A percentile compares a stretch with the other conserved stretches of the same genome.
These are phyloP conservation scores for Ctenopoma multispine DNA, from an alignment of 2,797 vertebrate genomes.

Conservation along the genomic window DNA sequence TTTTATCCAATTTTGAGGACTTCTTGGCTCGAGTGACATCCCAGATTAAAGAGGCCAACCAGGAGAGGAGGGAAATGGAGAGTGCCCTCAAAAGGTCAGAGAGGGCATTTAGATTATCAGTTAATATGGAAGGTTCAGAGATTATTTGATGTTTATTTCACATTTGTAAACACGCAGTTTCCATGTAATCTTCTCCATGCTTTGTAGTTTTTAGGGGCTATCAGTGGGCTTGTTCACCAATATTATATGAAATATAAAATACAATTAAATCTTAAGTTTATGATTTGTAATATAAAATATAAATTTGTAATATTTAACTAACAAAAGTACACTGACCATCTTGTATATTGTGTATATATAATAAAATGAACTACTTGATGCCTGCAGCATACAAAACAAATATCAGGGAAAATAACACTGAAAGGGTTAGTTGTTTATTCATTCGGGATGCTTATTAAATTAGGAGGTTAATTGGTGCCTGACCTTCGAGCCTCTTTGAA, in stretches of 20 bases:
- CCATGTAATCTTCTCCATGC: background rate
- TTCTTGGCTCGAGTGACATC: slow-evolving; percentile 89
- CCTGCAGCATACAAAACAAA: too few species aligned
- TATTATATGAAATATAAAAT: background rate
- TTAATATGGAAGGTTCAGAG: background rate
- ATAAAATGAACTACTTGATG: too few species aligned
- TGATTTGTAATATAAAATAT: too few species aligned
- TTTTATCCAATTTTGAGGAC: slow-evolving; percentile 92
- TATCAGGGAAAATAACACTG: too few species aligned
- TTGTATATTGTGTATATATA: too few species aligned
- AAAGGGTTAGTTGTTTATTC: too few species aligned
- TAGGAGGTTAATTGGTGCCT: too few species aligned
- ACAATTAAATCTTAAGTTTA: too few species aligned
- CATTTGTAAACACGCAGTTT: background rate
- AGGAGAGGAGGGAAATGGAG: slow-evolving; percentile 92
- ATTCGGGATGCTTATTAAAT: too few species aligned
- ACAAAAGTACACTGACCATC: too few species aligned
- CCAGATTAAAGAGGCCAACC: slow-evolving; percentile 90
- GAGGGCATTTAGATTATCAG: background rate
- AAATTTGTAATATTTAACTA: too few species aligned
- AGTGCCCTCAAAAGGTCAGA: slow-evolving; percentile 87
- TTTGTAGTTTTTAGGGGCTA: background rate
- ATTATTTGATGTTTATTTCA: background rate
- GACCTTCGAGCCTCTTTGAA: too few species aligned
- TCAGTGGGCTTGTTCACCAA: background rate